A percentile compares a stretch with the other conserved stretches of the same genome.
Evolutionary conservation across 2,113 vertebrate species (phyloP).

Genomic region (Regulus satrapa): DNA sequence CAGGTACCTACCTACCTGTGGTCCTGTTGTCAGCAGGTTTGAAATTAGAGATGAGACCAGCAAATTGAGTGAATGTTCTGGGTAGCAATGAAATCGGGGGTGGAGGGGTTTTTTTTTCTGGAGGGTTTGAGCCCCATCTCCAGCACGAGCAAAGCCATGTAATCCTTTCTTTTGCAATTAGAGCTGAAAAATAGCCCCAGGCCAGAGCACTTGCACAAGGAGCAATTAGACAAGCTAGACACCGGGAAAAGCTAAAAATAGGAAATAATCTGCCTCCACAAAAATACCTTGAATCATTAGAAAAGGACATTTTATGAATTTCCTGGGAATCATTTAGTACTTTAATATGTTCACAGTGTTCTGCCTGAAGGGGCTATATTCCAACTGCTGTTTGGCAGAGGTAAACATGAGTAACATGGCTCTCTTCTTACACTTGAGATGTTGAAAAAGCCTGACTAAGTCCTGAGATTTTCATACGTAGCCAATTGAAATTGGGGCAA

Average conservation of each 20-base stretch:
- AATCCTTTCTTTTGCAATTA: slow-evolving; percentile 27
- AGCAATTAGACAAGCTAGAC: slow-evolving; percentile 23
- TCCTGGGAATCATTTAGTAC: neutral
- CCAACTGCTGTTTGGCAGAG: neutral
- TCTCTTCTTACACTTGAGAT: neutral
- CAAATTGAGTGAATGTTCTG: neutral
- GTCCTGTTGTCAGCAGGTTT: neutral
- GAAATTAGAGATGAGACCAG: neutral
- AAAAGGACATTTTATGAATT: neutral
- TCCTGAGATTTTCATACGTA: neutral
- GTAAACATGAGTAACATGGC: neutral
- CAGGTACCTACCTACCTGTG: neutral
- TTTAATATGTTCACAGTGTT: neutral
- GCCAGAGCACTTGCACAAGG: neutral
- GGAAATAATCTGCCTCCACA: slow-evolving; percentile 5
- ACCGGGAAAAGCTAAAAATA: slow-evolving; percentile 40
- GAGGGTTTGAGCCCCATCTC: neutral
- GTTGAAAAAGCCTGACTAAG: neutral
- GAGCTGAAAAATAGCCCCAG: neutral
- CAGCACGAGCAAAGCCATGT: neutral
- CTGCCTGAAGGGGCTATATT: neutral
- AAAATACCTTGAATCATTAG: slow-evolving; percentile 1
- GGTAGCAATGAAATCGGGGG: neutral
- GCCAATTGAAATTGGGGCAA: neutral
- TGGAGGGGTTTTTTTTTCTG: neutral